A percentile compares a stretch with the other conserved stretches of the same genome.
Conservation (phyloP, 2,797 vertebrate species). For the Tolypeutes matacus region DNA sequence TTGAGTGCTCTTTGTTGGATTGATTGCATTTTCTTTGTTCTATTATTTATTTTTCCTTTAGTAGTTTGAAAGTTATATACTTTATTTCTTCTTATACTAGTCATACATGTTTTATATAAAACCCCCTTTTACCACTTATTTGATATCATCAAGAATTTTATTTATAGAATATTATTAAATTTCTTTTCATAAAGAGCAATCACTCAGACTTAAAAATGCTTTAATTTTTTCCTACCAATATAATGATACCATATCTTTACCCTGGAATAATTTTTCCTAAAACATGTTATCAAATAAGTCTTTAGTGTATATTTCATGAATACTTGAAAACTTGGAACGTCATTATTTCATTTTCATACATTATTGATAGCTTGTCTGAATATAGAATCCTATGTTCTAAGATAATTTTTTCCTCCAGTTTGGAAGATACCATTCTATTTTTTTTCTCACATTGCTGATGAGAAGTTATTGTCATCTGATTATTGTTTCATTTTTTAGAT, state of each 20-base stretch:
- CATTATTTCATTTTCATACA: not conserved
- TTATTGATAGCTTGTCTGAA: not conserved
- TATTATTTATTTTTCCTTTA: not conserved
- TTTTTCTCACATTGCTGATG: not conserved
- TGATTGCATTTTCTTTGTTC: not conserved
- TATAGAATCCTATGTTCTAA: not conserved
- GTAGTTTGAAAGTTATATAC: not conserved
- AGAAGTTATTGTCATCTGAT: not conserved
- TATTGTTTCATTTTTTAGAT: not conserved
- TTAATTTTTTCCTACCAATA: no score
- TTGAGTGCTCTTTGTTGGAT: not conserved
- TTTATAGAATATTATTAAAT: no score
- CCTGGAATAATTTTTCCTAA: not conserved
- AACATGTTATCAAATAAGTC: not conserved
- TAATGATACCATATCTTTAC: not conserved
- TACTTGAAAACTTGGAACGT: not conserved
- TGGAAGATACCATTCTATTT: not conserved
- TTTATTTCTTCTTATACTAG: not conserved
- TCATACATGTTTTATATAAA: not conserved
- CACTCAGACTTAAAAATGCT: no score
- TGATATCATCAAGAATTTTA: no score
- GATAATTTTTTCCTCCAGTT: not conserved
- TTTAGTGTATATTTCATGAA: not conserved
- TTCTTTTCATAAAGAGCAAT: no score
- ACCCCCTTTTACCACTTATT: not conserved